Base-by-base conservation (phyloP, 2,113 vertebrate species). In the Varanus komodoensis region DNA sequence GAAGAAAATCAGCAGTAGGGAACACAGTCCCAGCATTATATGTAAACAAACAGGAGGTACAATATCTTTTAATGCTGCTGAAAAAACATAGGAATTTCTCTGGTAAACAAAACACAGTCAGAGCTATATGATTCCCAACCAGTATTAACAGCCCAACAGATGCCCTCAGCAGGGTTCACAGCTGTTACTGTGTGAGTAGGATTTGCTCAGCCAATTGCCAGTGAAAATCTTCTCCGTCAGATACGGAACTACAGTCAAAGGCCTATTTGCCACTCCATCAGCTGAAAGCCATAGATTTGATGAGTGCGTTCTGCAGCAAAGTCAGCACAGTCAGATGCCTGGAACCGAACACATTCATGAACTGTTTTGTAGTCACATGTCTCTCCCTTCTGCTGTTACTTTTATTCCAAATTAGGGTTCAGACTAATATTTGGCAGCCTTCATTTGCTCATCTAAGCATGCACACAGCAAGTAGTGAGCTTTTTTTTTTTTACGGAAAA, bases 141-240 rank as follows among this genome's bases (percentile, higher is more conserved):
- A 95, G 85, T 90, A 93, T 91, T 95, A 94, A 95, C 90, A 82
- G 90, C 88, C 83, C 89, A 89, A 50, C 96, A 96, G 94, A 93
- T 95, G 94, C 93, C 94, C 96, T 93, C 95, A 95, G 95, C 95
- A 77, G 96, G 95, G 93, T 93, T 93, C 93, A 90, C 92, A 96
- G 94, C 95, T 96, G 94, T 88, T 91, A 44, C 0, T 92, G 83
- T 92, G 84, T 21, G 81, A 93, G 91, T 77, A 74, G 81, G 87
- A 89, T 91, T 93, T 80, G 87, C 90, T 93, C 93, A 95, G 92
- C 87, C 95, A 87, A 90, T 96, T 93, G 92, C 90, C 69, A 48
- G 64, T 90, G 88, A 90, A 94, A 95, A 90, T 85, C 89, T 84
- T 90, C 86, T 1, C 11, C 32, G 84, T 93, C 61, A 82, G 91